These are phyloP conservation scores for Bufo bufo DNA, from an alignment of 2,113 vertebrate genomes.

Conservation along the genomic window DNA sequence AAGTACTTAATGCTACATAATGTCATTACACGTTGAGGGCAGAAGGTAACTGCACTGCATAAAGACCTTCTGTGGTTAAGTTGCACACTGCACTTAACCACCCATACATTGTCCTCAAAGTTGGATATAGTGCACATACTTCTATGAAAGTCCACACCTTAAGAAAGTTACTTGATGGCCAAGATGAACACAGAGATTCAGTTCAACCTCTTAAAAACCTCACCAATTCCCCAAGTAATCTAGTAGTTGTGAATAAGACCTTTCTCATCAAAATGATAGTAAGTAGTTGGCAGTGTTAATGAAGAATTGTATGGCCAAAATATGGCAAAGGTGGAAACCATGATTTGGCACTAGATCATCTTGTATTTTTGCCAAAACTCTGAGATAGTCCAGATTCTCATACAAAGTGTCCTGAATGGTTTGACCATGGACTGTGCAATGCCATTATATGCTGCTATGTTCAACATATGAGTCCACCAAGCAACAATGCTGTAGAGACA, in stretches of 20 bases:
- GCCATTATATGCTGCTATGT: not conserved
- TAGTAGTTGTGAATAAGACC: not conserved
- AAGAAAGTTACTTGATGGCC: not conserved
- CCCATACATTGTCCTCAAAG: not conserved
- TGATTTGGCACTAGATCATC: constrained; percentile 19
- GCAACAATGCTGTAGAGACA: not conserved
- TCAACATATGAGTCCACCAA: not conserved
- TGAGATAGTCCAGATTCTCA: not conserved
- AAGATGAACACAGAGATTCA: constrained; percentile 22
- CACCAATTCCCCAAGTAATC: no score
- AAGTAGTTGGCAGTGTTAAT: constrained; percentile 62
- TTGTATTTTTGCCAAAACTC: not conserved
- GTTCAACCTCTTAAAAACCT: not conserved
- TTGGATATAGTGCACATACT: not conserved
- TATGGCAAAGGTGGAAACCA: not conserved
- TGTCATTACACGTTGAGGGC: constrained; percentile 69
- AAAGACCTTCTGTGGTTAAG: constrained; percentile 71
- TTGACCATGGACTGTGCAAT: not conserved
- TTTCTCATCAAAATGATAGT: constrained; percentile 47
- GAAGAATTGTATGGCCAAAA: constrained; percentile 31
- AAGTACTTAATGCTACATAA: constrained; percentile 87
- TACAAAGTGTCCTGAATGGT: not conserved
- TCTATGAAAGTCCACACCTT: not conserved
- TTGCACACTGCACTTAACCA: constrained; percentile 63
- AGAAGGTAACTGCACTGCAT: constrained; percentile 71